Conservation (phyloP, 2,113 vertebrate species). For the Neomonachus schauinslandi region DNA sequence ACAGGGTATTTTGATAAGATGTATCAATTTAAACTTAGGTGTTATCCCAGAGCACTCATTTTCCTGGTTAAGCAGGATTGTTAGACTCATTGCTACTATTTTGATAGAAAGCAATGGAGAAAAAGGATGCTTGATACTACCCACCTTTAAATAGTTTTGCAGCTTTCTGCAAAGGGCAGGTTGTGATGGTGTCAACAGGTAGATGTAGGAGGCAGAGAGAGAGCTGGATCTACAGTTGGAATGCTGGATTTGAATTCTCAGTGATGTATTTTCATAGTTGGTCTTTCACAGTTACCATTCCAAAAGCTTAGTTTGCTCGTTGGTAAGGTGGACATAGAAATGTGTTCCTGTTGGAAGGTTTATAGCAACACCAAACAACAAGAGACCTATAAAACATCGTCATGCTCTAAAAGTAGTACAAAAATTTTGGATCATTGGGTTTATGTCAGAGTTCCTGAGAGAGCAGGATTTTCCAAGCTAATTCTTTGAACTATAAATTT, state of each 20-base stretch:
- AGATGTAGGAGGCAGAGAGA: not conserved
- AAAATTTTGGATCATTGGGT: not conserved
- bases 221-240: not conserved
- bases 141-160: not conserved
- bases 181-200: not conserved
- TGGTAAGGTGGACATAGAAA: not conserved
- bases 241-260: not conserved
- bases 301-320: not conserved
- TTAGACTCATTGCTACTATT: not conserved
- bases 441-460: not conserved
- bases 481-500: not conserved
- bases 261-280: not conserved
- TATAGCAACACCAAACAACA: not conserved
- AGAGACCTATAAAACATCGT: not conserved
- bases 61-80: not conserved
- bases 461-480: slow-evolving; percentile 28
- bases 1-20: not conserved
- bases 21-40: not conserved
- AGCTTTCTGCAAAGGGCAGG: not conserved
- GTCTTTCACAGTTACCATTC: not conserved
- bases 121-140: not conserved
- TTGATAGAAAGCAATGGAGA: not conserved
- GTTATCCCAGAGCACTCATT: not conserved
- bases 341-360: not conserved
- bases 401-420: not conserved